Percentiles rank a stretch among this genome's conserved stretches.
Conservation (phyloP, 2,888 invertebrate genomes). For the Stenolophus ochropezus region DNA sequence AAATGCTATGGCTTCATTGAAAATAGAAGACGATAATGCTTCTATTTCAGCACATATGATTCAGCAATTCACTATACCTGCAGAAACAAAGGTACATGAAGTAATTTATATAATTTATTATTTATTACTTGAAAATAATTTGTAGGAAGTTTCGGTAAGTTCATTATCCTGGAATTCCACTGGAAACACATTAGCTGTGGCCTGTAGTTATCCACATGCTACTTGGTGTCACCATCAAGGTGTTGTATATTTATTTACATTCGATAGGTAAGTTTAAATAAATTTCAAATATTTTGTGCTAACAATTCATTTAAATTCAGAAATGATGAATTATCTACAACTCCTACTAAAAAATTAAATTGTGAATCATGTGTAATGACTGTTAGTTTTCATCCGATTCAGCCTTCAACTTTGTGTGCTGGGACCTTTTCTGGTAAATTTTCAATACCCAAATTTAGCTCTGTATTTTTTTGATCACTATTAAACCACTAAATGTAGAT, state of each 20-base stretch:
- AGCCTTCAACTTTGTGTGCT: constrained; percentile 74
- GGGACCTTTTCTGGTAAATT: constrained; percentile 72
- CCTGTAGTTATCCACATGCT: constrained; percentile 69
- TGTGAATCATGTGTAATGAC: constrained; percentile 72
- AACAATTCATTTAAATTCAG: constrained; percentile 63
- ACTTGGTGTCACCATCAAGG: constrained; percentile 72
- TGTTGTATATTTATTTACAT: constrained; percentile 68
- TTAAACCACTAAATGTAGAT: too few species aligned
- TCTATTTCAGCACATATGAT: constrained; percentile 37
- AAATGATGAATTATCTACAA: constrained; percentile 67
- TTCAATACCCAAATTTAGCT: too few species aligned
- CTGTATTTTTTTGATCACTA: too few species aligned
- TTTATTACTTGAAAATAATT: neutral
- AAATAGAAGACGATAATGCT: constrained; percentile 17
- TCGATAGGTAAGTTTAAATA: constrained; percentile 66
- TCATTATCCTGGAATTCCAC: constrained; percentile 71
- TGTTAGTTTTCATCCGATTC: constrained; percentile 73
- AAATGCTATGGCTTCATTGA: constrained; percentile 63
- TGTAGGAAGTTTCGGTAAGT: constrained; percentile 63
- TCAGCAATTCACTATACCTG: constrained; percentile 24
- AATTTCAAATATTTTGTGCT: neutral
- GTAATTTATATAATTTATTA: neutral
- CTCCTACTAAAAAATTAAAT: constrained; percentile 68
- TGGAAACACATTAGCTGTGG: constrained; percentile 70
- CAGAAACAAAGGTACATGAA: neutral